These are phyloP conservation scores for Planococcus citri DNA, from an alignment of 1,140 invertebrate genomes.

Conservation along the genomic window DNA sequence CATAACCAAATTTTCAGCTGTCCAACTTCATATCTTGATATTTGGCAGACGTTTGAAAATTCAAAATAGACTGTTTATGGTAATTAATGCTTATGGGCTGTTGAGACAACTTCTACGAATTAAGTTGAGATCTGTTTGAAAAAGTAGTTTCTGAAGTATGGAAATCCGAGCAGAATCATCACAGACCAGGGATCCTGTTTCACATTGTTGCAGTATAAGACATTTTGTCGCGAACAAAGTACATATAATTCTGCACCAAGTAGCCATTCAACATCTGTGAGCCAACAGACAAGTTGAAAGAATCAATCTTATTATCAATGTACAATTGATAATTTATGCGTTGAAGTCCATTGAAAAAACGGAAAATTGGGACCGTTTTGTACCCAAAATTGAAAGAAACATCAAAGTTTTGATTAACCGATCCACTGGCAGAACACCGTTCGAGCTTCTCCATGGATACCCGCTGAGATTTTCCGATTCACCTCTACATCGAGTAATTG, in stretches of 20 bases:
- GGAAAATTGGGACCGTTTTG: slow-evolving; percentile 6
- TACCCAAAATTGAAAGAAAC: background rate
- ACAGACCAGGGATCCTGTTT: slow-evolving; percentile 4
- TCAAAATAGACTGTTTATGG: too few species aligned
- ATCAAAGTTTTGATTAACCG: background rate
- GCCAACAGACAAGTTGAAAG: slow-evolving; percentile 10
- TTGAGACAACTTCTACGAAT: background rate
- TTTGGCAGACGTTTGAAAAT: too few species aligned
- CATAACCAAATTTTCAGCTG: too few species aligned
- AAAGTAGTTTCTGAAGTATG: background rate
- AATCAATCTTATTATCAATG: background rate
- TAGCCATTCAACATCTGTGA: background rate
- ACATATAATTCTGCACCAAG: background rate
- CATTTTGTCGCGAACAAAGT: background rate
- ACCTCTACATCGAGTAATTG: background rate
- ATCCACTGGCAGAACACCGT: background rate
- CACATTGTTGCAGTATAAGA: background rate
- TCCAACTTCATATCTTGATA: too few species aligned
- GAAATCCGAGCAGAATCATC: background rate
- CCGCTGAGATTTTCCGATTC: background rate
- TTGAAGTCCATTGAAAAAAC: background rate
- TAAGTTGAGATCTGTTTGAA: background rate
- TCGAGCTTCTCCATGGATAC: background rate
- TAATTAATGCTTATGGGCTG: background rate
- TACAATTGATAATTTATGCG: background rate